phyloP scores from a whole-genome alignment of 2,888 invertebrate species.

The Calameuta idolon region DNA sequence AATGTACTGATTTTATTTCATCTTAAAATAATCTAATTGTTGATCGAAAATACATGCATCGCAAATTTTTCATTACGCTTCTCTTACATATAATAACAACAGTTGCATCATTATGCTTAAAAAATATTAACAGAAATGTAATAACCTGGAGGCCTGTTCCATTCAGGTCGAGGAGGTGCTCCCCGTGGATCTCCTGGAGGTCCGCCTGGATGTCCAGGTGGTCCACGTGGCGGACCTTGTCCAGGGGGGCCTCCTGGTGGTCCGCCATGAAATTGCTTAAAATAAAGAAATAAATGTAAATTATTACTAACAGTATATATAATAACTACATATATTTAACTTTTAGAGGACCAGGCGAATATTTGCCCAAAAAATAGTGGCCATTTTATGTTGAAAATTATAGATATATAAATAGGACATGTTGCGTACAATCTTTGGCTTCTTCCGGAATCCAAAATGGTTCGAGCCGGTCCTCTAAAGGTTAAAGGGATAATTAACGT shows the following conservation, averaged over 20 bases:
- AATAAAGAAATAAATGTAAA: slow-evolving; percentile 25
- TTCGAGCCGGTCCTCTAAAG: too few relatives aligned
- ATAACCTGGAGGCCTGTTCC: slow-evolving; percentile 78
- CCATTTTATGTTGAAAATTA: too few relatives aligned
- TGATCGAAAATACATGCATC: too few relatives aligned
- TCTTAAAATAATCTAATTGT: too few relatives aligned
- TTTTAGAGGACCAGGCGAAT: too few relatives aligned
- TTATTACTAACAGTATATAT: slow-evolving; percentile 6
- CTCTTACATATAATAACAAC: background rate
- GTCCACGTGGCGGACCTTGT: slow-evolving; percentile 67
- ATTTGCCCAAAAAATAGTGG: too few relatives aligned
- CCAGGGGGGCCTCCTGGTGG: slow-evolving; percentile 71
- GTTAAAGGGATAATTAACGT: too few relatives aligned
- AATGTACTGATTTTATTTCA: too few relatives aligned
- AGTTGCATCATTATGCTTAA: background rate
- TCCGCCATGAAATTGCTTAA: slow-evolving; percentile 70
- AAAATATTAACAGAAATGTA: slow-evolving; percentile 9
- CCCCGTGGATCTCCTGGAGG: slow-evolving; percentile 73
- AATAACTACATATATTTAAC: too few relatives aligned
- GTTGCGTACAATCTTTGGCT: too few relatives aligned
- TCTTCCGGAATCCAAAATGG: too few relatives aligned
- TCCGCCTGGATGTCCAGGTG: slow-evolving; percentile 71
- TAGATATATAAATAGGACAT: too few relatives aligned
- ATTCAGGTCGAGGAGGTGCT: slow-evolving; percentile 75
- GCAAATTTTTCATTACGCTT: background rate